Conservation (phyloP, 2,113 vertebrate species). For the Riparia riparia region DNA sequence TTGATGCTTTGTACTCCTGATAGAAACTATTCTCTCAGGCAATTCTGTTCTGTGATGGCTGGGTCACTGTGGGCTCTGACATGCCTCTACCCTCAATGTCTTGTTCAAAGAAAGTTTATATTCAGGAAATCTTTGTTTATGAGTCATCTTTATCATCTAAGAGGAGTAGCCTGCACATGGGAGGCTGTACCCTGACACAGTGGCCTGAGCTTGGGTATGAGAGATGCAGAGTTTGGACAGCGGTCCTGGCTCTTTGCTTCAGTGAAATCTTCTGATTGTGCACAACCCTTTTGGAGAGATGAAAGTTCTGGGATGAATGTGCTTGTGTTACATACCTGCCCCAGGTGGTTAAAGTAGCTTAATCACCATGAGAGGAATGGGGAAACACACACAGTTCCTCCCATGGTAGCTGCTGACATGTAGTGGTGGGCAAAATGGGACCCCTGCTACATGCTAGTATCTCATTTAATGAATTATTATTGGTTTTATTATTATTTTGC, state of each 20-base stretch:
- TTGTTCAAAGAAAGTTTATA: background rate
- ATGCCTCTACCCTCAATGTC: background rate
- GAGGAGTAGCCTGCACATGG: background rate
- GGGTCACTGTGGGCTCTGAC: background rate
- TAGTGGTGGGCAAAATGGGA: background rate
- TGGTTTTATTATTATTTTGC: background rate
- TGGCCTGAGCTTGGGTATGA: background rate
- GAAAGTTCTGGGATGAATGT: background rate
- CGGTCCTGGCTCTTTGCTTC: background rate
- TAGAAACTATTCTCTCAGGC: background rate
- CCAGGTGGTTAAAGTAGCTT: background rate
- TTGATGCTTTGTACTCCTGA: background rate
- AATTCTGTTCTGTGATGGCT: background rate
- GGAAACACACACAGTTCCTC: background rate
- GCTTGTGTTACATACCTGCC: rapidly evolving
- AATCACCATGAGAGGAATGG: background rate
- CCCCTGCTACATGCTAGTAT: background rate
- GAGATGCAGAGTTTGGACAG: background rate
- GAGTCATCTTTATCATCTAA: background rate
- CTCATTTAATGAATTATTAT: background rate
- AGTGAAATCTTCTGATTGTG: background rate
- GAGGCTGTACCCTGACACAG: background rate
- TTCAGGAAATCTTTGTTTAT: background rate
- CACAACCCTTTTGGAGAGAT: background rate
- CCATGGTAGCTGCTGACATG: background rate